Percentiles rank a stretch among this genome's conserved stretches.
Conservation (phyloP, 2,797 vertebrate genomes). For the Pteronotus mesoamericanus region DNA sequence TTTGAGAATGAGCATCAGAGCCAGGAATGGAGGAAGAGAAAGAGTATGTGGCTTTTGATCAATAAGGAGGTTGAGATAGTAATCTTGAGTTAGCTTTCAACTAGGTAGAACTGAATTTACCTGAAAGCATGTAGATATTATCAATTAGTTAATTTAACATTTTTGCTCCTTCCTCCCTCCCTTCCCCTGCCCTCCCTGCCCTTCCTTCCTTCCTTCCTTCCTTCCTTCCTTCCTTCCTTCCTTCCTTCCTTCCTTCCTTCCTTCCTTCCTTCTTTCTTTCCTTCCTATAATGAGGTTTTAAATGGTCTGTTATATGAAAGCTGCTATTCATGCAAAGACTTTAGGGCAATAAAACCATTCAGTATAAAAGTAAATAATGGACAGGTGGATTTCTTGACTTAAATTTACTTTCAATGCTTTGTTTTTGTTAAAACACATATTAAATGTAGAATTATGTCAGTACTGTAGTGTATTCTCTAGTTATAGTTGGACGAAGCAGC, state of each 20-base stretch:
- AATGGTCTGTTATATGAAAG: neutral
- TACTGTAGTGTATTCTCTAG: neutral
- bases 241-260: neutral
- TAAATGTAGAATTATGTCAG: neutral
- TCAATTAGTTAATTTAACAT: neutral
- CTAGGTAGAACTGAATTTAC: neutral
- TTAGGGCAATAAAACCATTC: neutral
- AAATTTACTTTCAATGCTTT: neutral
- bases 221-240: too few relatives aligned
- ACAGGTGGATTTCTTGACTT: neutral
- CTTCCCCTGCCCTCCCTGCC: too few relatives aligned
- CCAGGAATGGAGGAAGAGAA: neutral
- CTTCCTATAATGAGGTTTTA: neutral
- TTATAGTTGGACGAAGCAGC: neutral
- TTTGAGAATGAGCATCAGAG: neutral
- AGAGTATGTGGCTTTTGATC: neutral
- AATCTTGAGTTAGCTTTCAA: neutral
- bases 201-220: too few relatives aligned
- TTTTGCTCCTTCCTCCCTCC: neutral
- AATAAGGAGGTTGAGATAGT: neutral
- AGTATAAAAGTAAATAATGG: neutral
- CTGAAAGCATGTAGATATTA: neutral
- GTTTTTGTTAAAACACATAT: neutral
- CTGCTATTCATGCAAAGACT: neutral
- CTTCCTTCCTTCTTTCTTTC: neutral